Conservation (phyloP, 2,888 invertebrate species). For the Caenorhabditis sp. region DNA sequence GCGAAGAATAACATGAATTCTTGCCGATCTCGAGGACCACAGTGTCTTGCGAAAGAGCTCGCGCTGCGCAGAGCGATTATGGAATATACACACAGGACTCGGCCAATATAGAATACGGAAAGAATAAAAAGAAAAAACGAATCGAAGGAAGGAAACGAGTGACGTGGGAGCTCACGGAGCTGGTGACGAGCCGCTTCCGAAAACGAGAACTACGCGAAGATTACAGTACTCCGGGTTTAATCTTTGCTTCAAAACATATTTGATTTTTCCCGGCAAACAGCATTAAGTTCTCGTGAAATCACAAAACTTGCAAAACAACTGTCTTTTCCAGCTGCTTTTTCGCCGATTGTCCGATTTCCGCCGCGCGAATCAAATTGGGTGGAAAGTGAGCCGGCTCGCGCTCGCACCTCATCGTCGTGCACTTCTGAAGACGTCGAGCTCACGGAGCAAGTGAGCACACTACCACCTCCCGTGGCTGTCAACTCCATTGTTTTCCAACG, state of each 20-base stretch:
- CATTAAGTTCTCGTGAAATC: too few species aligned
- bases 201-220: neutral
- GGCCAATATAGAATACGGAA: slow-evolving; percentile 41
- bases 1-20: too few species aligned
- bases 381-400: neutral
- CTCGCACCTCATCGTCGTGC: neutral
- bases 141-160: slow-evolving; percentile 11
- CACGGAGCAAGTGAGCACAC: neutral
- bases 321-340: slow-evolving; percentile 3
- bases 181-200: slow-evolving; percentile 39
- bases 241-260: too few species aligned
- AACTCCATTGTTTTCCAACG: slow-evolving; percentile 41
- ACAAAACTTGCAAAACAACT: too few species aligned
- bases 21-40: too few species aligned
- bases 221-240: too few species aligned
- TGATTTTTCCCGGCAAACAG: too few species aligned
- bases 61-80: slow-evolving; percentile 1
- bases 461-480: slow-evolving; percentile 9
- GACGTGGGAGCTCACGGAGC: slow-evolving; percentile 10
- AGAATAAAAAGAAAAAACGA: slow-evolving; percentile 25
- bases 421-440: slow-evolving; percentile 1
- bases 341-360: neutral
- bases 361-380: slow-evolving; percentile 1
- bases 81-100: slow-evolving; percentile 10
- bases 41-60: too few species aligned